Evolutionary conservation across 2,888 invertebrate genomes (phyloP), one percentile per base, ranked within the genome.

Genomic region (Geotrupes spiniger): DNA sequence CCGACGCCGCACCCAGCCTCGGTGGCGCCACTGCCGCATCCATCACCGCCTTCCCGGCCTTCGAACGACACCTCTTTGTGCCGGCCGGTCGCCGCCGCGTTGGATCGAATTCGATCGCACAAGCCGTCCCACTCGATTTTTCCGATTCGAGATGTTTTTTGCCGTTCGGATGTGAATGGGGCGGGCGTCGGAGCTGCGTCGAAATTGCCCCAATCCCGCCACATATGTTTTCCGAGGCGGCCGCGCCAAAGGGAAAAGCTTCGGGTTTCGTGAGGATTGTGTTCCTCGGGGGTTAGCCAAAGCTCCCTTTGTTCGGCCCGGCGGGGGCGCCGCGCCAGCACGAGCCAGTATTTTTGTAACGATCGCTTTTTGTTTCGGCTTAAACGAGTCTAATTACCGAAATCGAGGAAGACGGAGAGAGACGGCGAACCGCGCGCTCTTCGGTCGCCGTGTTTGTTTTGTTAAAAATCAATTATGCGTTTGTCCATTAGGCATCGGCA

Each of bases 231-330:
- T 40, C 46, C 48, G 49, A 46, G 49, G 46, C 54, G 10, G 31
- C 6, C 27, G 27, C 27, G 27, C 6, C 31, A 56, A 63, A 64
- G 61, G 60, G 54, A 54, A 54, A 52, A 46, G 63, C 59, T 54
- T 64, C 61, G 51, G 41, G 52, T 64, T 62, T 58, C 62, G 61
- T 49, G 51, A 58, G 58, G 61, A 57, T 59, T 54, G 56, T 51
- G 43, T 62, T 58, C 56, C 60, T 57, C 46, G 49, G 56, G 59
- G 62, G 60, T 51, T 53, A 53, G n/a, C 42, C 42, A 52, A 49
- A 41, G 54, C 46, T 49, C 47, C 53, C 60, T 64, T 64, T 65
- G 61, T 63, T 51, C 54, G 55, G 51, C 61, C 49, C 62, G 52
- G 61, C 41, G 42, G 50, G 48, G 60, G 54, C 56, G 59, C 54